These are phyloP conservation scores for Choloepus hoffmanni DNA, from an alignment of 2,113 vertebrate genomes.

Conservation along the genomic window DNA sequence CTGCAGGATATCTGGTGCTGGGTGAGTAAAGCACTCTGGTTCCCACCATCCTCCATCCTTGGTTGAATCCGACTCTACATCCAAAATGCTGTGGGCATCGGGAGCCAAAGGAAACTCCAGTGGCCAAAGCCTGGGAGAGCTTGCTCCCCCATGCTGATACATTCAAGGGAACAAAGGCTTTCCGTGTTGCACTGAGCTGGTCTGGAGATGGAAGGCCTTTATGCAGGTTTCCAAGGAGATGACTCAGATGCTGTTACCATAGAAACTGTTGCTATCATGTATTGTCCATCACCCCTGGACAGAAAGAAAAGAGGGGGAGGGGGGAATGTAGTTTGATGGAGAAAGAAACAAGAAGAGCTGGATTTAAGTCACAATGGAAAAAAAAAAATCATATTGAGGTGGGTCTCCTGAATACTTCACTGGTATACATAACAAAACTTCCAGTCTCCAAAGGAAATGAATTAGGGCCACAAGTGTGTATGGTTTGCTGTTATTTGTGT, in stretches of 20 bases:
- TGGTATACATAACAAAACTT: background rate
- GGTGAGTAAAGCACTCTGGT: slow-evolving; percentile 42
- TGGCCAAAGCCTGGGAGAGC: slow-evolving; percentile 41
- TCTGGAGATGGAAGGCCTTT: slow-evolving; percentile 77
- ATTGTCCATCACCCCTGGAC: slow-evolving; percentile 75
- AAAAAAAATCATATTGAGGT: background rate
- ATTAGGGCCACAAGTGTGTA: background rate
- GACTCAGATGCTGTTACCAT: slow-evolving; percentile 77
- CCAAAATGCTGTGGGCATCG: background rate
- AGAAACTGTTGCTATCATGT: slow-evolving; percentile 74
- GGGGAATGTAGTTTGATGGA: slow-evolving; percentile 6
- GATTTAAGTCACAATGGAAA: slow-evolving; percentile 54
- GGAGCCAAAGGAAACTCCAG: slow-evolving; percentile 64
- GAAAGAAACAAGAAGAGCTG: slow-evolving; percentile 63
- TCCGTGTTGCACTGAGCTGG: slow-evolving; percentile 64
- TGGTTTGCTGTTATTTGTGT: background rate
- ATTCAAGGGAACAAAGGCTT: slow-evolving; percentile 77
- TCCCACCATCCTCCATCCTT: slow-evolving; percentile 42
- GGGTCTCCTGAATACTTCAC: background rate
- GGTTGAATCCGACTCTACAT: slow-evolving; percentile 34
- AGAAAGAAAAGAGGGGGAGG: background rate
- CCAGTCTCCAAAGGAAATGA: background rate
- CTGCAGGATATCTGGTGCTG: slow-evolving; percentile 40
- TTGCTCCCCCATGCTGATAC: slow-evolving; percentile 73
- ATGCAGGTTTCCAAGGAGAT: slow-evolving; percentile 78